A percentile compares a stretch with the other conserved stretches of the same genome.
phyloP scores from a whole-genome alignment of 1,140 invertebrate genomes.

The Anastrepha ludens region DNA sequence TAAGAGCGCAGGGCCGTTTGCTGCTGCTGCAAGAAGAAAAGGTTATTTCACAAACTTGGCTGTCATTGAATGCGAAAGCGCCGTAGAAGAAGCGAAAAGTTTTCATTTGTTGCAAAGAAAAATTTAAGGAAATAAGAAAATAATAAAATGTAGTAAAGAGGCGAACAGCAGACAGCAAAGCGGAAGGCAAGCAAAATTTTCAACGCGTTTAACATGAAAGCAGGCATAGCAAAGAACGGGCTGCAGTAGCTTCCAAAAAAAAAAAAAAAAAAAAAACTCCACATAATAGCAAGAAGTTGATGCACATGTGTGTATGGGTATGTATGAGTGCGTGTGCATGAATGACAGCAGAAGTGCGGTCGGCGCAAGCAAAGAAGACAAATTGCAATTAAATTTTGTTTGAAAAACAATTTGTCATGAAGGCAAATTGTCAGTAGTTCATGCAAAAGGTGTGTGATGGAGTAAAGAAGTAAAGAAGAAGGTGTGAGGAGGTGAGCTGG shows the following conservation, averaged over 20 bases:
- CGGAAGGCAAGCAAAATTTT: slow-evolving; percentile 7
- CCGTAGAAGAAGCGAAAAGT: not conserved
- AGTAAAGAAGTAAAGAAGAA: too few species aligned
- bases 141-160: not conserved
- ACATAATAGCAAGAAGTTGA: not conserved
- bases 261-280: not conserved
- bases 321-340: not conserved
- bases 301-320: not conserved
- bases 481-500: too few species aligned
- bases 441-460: slow-evolving; percentile 19
- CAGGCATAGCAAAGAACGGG: not conserved
- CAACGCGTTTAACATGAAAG: slow-evolving; percentile 38
- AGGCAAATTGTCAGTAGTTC: slow-evolving; percentile 48
- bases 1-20: not conserved
- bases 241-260: not conserved
- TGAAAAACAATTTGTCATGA: slow-evolving; percentile 53
- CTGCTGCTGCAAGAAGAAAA: not conserved
- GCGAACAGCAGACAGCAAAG: not conserved
- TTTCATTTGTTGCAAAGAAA: slow-evolving; percentile 41
- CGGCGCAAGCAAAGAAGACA: not conserved
- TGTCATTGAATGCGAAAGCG: not conserved
- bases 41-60: not conserved
- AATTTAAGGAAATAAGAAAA: slow-evolving; percentile 46
- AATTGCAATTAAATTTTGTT: slow-evolving; percentile 52
- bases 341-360: not conserved